Base-by-base conservation (phyloP, 92 coral and sea anemone species). In the Zoanthus solanderi region DNA sequence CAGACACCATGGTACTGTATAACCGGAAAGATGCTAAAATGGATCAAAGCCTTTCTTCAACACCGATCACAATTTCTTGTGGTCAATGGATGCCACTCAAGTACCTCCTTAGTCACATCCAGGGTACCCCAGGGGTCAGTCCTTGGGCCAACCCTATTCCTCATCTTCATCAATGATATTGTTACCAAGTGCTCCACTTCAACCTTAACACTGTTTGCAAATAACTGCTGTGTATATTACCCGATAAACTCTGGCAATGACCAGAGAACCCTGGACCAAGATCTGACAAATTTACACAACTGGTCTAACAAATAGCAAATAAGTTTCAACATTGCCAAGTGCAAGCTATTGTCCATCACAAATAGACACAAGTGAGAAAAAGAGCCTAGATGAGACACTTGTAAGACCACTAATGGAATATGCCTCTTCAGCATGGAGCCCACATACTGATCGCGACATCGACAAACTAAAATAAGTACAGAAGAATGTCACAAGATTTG, bases 11-110 rank as follows among this genome's bases (percentile, higher is more conserved):
- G 84, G 89, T 0, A 85, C 75, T 47, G 23, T 23, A 23, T 23
- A 23, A 53, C 77, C 11, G 89, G 89, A 17, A 85, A 74, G 78
- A 85, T 84, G 58, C 83, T 87, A 42, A 81, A 78, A 63, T 87
- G 90, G 90, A 87, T 87, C 31, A 71, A 87, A 78, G 85, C 90
- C 54, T 87, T 87, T 52, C 90, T 87, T 83, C 17, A 53, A 29
- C 65, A 85, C 31, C 83, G 83, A 42, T 32, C 77, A 32, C 77
- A 72, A 72, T 72, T 72, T 72, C 57, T 75, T 47, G 78, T 75
- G 53, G 78, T 73, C 52, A 73, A 73, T 73, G 78, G 56, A 7
- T 44, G 52, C 52, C 50, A 73, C n/a, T 73, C 78, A 73, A 73
- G 28, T 73, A 73, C 78, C 16, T 13, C 77, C 77, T 44, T 37